phyloP scores from a whole-genome alignment of 2,797 vertebrate species.

The Megalops cyprinoides region DNA sequence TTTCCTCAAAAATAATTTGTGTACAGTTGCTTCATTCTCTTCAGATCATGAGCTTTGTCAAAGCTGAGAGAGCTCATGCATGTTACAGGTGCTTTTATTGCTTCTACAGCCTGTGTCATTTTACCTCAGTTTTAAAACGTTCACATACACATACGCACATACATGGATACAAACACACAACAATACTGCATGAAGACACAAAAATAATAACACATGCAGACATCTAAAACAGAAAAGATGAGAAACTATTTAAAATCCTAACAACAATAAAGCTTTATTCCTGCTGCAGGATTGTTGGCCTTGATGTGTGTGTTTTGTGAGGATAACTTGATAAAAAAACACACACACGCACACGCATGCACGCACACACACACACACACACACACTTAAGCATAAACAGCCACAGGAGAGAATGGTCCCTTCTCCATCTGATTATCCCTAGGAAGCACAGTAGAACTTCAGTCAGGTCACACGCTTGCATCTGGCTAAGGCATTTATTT shows the following conservation, averaged over 20 bases:
- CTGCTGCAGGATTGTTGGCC: not conserved
- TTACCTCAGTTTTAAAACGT: too few relatives aligned
- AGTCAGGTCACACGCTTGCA: slow-evolving; percentile 49
- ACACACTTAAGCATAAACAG: slow-evolving; percentile 51
- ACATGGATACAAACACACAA: too few relatives aligned
- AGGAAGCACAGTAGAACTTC: slow-evolving; percentile 56
- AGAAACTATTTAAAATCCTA: too few relatives aligned
- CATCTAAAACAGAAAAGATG: too few relatives aligned
- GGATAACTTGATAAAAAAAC: not conserved
- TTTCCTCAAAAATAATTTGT: not conserved
- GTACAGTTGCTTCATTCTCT: not conserved
- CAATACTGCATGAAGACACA: too few relatives aligned
- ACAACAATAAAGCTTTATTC: not conserved
- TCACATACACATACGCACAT: too few relatives aligned
- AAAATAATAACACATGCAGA: too few relatives aligned
- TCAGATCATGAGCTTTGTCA: slow-evolving; percentile 56
- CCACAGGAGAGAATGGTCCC: slow-evolving; percentile 56
- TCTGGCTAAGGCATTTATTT: slow-evolving; percentile 61
- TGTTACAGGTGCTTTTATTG: too few relatives aligned
- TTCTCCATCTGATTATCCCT: slow-evolving; percentile 59
- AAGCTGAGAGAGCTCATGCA: not conserved
- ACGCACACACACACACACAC: slow-evolving; percentile 37
- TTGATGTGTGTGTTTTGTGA: not conserved
- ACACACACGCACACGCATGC: slow-evolving; percentile 44
- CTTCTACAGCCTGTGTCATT: too few relatives aligned